These are phyloP conservation scores for Pseudoips prasinana DNA, from an alignment of 2,888 invertebrate species.

Conservation along the genomic window DNA sequence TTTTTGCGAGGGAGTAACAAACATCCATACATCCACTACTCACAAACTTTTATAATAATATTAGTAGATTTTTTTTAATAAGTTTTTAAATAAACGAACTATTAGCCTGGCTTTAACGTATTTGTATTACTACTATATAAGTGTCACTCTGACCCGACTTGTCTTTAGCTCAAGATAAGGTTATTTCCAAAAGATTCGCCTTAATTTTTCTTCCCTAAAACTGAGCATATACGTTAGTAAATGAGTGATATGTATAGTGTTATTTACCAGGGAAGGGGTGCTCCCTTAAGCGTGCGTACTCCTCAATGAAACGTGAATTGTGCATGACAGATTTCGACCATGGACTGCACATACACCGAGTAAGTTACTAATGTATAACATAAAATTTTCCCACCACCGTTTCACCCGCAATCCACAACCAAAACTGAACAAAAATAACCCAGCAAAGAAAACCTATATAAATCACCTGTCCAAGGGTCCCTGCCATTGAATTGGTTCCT, in stretches of 20 bases:
- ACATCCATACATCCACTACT: no score
- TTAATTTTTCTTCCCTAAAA: no score
- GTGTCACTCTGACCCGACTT: no score
- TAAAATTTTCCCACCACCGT: conserved; percentile 10
- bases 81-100: no score
- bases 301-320: conserved; percentile 26
- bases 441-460: conserved; percentile 79
- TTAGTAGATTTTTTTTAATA: no score
- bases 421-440: conserved; percentile 48
- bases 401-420: conserved; percentile 45
- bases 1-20: no score
- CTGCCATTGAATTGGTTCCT: conserved; percentile 71
- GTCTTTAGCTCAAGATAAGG: no score
- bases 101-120: no score
- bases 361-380: neutral
- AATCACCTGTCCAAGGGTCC: conserved; percentile 84
- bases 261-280: conserved; percentile 8
- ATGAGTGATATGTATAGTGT: conserved; percentile 17
- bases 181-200: no score
- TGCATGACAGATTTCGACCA: conserved; percentile 40
- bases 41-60: no score
- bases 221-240: no score
- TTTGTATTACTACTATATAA: no score
- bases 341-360: conserved; percentile 40
- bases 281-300: conserved; percentile 25